Conservation (phyloP, 2,888 invertebrate species). For the Branchipolynoe longqiensis region DNA sequence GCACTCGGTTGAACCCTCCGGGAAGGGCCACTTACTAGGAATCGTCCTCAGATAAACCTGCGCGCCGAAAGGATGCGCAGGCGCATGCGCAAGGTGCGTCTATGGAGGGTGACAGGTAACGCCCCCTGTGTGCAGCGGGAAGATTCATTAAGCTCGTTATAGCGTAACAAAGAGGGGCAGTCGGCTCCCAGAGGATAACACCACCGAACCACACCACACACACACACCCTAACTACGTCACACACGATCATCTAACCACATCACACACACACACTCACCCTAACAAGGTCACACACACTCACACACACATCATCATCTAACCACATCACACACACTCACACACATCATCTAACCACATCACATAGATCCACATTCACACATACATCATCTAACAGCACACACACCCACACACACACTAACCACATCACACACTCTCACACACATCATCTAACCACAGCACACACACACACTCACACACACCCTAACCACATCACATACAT, state of each 20-base stretch:
- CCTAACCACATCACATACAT: too few species aligned
- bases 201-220: background rate
- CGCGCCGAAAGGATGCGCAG: background rate
- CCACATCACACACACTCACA: too few species aligned
- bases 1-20: conserved; percentile 5
- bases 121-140: conserved; percentile 4
- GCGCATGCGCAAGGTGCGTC: conserved; percentile 21
- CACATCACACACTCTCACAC: too few species aligned
- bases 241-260: background rate
- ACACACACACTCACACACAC: too few species aligned
- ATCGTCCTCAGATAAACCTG: conserved; percentile 13
- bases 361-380: too few species aligned
- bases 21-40: background rate
- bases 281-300: too few species aligned
- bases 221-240: background rate
- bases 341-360: too few species aligned
- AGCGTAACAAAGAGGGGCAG: conserved; percentile 19
- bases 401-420: too few species aligned
- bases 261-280: too few species aligned
- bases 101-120: conserved; percentile 41
- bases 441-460: too few species aligned
- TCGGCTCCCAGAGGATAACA: background rate
- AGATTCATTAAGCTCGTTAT: conserved; percentile 47
- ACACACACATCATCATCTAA: too few species aligned
- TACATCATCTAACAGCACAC: too few species aligned